Base-by-base conservation (phyloP, 30 jellyfish, hydroid and myxozoan species). In the Hydractinia symbiolongicarpus region DNA sequence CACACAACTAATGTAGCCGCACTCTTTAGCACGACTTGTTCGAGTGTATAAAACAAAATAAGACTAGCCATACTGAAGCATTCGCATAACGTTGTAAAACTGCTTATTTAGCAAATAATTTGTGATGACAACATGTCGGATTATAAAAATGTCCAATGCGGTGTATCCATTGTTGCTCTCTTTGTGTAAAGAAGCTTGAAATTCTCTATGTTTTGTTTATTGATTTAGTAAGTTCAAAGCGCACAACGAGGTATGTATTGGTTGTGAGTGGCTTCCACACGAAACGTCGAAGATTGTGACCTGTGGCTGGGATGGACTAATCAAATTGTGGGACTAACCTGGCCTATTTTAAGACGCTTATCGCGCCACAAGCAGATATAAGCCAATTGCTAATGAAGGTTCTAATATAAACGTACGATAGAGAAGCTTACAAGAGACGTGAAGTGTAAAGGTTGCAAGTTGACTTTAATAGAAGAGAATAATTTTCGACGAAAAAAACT, bases 221-320 rank as follows among this genome's bases (percentile, higher is more conserved):
- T 81, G 53, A 11, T 83, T 17, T 60, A 94, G 99, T 84, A 94
- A 94, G 81, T 94, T 94, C 84, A 86, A 94, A 76, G 99, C 99
- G 11, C 99, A 94, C 90, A 88, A 83, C 17, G 95, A 94, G 61
- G 99, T 89, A 21, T 86, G 96, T 68, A 88, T 94, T 57, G 97
- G 97, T 14, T 88, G 97, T 74, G 92, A 81, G 58, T 94, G 99
- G 99, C 88, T 94, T 6, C 99, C 99, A 5, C 99, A 94, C 57
- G 99, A 94, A 84, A 88, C 99, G 5, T 94, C 99, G 73, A 94
- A 94, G 61, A 89, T 94, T 15, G 79, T 88, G 72, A 94, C 97
- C 7, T 85, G 97, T 71, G 97, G 99, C n/a, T 94, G 97, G 99
- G 99, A 94, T 76, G 99, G 97, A 15, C 84, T 94, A 71, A 94